These are phyloP conservation scores for Trichechus manatus DNA, from an alignment of 2,113 vertebrate genomes.

Conservation along the genomic window DNA sequence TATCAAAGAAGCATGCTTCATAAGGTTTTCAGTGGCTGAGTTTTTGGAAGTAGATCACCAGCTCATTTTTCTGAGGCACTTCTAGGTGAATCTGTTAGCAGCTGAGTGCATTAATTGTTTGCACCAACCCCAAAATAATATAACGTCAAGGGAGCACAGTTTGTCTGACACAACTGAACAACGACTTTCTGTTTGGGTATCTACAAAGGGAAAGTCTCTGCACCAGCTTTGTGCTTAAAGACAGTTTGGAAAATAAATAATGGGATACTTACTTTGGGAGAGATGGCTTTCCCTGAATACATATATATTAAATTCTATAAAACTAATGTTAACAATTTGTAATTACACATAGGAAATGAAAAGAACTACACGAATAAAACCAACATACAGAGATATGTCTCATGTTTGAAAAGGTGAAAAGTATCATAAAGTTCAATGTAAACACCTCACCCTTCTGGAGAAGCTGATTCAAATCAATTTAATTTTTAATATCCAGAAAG, in stretches of 20 bases:
- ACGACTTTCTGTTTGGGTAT: background rate
- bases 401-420: background rate
- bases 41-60: too few species aligned
- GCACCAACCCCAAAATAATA: background rate
- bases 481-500: conserved; percentile 34
- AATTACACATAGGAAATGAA: background rate
- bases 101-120: too few species aligned
- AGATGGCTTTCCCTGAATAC: background rate
- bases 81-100: too few species aligned
- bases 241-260: conserved; percentile 44
- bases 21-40: too few species aligned
- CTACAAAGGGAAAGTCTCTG: background rate
- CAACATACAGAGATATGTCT: background rate
- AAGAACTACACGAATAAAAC: background rate
- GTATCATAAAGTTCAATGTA: background rate
- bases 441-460: background rate
- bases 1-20: too few species aligned
- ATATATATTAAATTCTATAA: background rate
- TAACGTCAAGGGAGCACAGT: background rate
- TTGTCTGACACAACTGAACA: fast-evolving
- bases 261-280: background rate
- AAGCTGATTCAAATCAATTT: background rate
- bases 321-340: background rate
- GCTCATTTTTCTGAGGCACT: too few species aligned
- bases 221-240: background rate